These are phyloP conservation scores for Anarhynchus alexandrinus DNA, from an alignment of 2,113 vertebrate genomes.

Conservation along the genomic window DNA sequence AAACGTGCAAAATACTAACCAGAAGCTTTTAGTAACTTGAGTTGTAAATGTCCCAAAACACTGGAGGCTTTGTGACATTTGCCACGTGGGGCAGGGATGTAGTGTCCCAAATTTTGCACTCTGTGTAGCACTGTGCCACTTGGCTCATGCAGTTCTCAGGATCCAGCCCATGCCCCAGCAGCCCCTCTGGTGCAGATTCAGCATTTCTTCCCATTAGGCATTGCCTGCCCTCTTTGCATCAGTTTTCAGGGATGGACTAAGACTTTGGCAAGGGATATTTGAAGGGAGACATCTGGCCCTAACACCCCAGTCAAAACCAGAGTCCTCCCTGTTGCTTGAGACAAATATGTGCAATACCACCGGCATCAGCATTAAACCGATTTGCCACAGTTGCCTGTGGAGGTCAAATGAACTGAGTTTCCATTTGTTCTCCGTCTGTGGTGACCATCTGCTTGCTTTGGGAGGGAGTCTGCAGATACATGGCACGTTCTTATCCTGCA, in stretches of 20 bases:
- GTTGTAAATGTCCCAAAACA: constrained; percentile 2
- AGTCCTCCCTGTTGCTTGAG: not conserved
- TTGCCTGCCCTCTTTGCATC: not conserved
- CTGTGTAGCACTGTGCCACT: not conserved
- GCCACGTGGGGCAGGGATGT: not conserved
- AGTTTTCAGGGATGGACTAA: not conserved
- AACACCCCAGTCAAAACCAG: not conserved
- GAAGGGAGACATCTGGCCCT: not conserved
- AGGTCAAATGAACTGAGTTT: not conserved
- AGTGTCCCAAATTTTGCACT: not conserved
- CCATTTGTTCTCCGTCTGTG: not conserved
- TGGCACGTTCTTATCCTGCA: not conserved
- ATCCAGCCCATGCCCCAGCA: not conserved
- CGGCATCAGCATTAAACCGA: not conserved
- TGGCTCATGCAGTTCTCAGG: not conserved
- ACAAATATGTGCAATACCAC: not conserved
- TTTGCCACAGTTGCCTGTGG: not conserved
- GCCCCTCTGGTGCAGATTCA: not conserved
- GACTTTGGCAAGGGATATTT: not conserved
- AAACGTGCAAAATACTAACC: constrained; percentile 57
- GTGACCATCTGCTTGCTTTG: not conserved
- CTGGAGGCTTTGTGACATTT: not conserved
- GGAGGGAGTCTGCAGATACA: not conserved
- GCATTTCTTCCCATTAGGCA: not conserved
- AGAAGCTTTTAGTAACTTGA: constrained; percentile 29